phyloP scores from a whole-genome alignment of 1,140 invertebrate genomes.

The Aphelenchoides fujianensis region DNA sequence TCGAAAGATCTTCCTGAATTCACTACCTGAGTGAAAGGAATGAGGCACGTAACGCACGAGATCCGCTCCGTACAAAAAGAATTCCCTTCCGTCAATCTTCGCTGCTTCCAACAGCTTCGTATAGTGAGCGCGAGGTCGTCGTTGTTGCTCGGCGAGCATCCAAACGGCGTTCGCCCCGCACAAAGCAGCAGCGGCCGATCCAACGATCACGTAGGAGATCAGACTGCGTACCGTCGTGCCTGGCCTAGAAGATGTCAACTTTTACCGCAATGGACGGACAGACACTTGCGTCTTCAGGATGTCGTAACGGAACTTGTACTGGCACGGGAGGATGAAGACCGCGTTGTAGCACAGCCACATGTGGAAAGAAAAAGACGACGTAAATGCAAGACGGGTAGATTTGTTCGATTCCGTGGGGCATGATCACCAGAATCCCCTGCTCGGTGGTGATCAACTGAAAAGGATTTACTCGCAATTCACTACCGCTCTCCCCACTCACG shows the following conservation, averaged over 20 bases:
- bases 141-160: background rate
- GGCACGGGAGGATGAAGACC: background rate
- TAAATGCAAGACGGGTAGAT: background rate
- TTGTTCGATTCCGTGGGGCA: background rate
- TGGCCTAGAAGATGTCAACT: background rate
- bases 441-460: background rate
- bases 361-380: background rate
- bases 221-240: background rate
- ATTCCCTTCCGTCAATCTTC: background rate
- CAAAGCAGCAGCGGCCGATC: background rate
- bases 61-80: background rate
- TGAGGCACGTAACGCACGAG: background rate
- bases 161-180: background rate
- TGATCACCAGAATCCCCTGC: background rate
- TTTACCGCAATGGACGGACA: no score
- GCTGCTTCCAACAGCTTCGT: background rate
- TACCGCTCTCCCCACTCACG: background rate
- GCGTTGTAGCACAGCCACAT: background rate
- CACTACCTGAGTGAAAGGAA: background rate
- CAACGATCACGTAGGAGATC: background rate
- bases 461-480: no score
- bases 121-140: background rate
- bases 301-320: background rate
- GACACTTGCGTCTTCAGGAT: background rate
- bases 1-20: background rate